A percentile compares a stretch with the other conserved stretches of the same genome.
Conservation (phyloP, 2,888 invertebrate genomes). For the Erynnis tages region DNA sequence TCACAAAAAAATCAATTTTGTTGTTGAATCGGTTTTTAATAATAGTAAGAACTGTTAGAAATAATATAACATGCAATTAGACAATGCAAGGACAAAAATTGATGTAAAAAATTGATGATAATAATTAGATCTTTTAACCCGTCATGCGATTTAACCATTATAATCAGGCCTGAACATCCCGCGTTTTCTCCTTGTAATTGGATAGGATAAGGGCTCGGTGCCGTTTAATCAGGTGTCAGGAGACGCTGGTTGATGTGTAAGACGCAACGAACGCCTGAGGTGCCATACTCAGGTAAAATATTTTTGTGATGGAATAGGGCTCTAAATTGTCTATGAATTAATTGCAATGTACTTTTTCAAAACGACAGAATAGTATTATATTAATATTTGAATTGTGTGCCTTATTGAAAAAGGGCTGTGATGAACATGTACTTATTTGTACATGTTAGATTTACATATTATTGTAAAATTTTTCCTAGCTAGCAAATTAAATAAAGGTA, state of each 20-base stretch:
- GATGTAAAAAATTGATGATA: no score
- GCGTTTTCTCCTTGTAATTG: conserved; percentile 44
- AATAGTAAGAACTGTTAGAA: no score
- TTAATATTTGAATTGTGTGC: no score
- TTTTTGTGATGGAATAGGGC: no score
- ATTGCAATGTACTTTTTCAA: no score
- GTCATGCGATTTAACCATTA: conserved; percentile 50
- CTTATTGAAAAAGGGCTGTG: conserved; percentile 43
- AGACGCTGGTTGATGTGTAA: conserved; percentile 57
- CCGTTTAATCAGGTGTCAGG: conserved; percentile 64
- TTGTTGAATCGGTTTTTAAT: background rate
- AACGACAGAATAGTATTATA: no score
- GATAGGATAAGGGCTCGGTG: conserved; percentile 47
- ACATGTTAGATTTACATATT: conserved; percentile 32
- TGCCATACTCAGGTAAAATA: conserved; percentile 70
- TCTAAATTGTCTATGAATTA: no score
- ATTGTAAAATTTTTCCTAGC: conserved; percentile 34
- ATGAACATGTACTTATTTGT: conserved; percentile 30
- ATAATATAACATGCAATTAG: no score
- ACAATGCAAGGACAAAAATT: no score
- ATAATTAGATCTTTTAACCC: no score
- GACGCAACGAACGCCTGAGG: conserved; percentile 75
- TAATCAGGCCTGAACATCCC: conserved; percentile 43
- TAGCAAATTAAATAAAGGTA: conserved; percentile 31
- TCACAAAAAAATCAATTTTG: background rate